Percentiles rank a stretch among this genome's conserved stretches.
These are phyloP conservation scores for Oxyscelio sp. DNA, from an alignment of 2,888 invertebrate species.

Conservation along the genomic window DNA sequence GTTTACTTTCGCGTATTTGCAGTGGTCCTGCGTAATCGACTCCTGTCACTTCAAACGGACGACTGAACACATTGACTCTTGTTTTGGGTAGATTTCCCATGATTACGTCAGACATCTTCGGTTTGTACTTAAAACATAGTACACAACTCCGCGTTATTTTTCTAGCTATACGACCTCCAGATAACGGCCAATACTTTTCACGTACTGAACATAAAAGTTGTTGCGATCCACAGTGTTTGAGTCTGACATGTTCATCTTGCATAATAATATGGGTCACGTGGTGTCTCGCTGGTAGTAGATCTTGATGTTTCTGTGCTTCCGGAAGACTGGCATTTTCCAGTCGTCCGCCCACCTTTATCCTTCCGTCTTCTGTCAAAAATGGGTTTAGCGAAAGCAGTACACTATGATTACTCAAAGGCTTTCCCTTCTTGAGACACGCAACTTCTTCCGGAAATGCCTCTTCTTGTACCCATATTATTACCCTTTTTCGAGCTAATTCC, in stretches of 20 bases:
- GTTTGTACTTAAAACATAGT: conserved; percentile 45
- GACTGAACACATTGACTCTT: conserved; percentile 60
- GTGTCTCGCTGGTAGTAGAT: background rate
- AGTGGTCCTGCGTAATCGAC: background rate
- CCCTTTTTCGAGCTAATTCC: background rate
- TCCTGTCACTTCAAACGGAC: conserved; percentile 14
- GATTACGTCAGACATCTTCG: conserved; percentile 24
- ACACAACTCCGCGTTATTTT: conserved; percentile 36
- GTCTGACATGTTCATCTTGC: background rate
- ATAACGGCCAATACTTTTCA: conserved; percentile 4
- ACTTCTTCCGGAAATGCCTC: conserved; percentile 33
- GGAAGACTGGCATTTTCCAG: background rate
- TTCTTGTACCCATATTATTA: conserved; percentile 14
- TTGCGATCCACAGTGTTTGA: background rate
- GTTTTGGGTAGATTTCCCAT: conserved; percentile 39
- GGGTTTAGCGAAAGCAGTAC: background rate
- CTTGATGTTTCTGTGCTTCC: background rate
- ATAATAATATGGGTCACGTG: conserved; percentile 3
- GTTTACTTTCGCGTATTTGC: background rate
- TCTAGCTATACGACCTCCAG: conserved; percentile 23
- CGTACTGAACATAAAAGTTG: conserved; percentile 16
- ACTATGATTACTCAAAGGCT: conserved; percentile 16
- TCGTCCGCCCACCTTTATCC: conserved; percentile 9
- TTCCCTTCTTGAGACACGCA: conserved; percentile 50
- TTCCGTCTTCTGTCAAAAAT: background rate